These are phyloP conservation scores for Apeira syringaria DNA, from an alignment of 2,888 invertebrate genomes.

Conservation along the genomic window DNA sequence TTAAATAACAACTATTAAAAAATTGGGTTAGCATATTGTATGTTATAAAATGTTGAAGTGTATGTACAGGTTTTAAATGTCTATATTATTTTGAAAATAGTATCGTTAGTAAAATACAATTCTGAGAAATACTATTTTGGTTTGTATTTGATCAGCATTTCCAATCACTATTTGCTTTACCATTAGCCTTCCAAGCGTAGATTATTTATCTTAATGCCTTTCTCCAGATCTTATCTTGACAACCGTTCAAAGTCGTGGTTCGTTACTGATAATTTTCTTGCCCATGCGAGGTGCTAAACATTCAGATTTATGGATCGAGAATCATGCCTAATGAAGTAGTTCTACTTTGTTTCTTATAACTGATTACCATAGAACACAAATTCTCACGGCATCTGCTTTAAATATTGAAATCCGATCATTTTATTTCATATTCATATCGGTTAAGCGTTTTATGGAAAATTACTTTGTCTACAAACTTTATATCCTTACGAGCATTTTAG, in stretches of 20 bases:
- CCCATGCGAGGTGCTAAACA: conserved; percentile 50
- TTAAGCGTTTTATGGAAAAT: conserved; percentile 21
- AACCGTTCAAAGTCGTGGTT: conserved; percentile 24
- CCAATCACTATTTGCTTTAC: conserved; percentile 28
- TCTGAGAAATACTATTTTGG: conserved; percentile 16
- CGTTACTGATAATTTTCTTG: conserved; percentile 23
- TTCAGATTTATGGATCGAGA: conserved; percentile 76
- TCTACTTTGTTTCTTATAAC: conserved; percentile 56
- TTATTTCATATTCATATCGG: conserved; percentile 30
- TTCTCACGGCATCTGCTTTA: conserved; percentile 45
- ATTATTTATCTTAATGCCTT: conserved; percentile 56
- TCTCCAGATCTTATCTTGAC: conserved; percentile 49
- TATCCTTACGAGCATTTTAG: conserved; percentile 15
- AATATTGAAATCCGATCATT: conserved; percentile 46
- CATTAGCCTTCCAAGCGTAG: conserved; percentile 29
- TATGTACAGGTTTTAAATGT: too few species aligned
- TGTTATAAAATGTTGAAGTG: too few species aligned
- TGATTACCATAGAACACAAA: conserved; percentile 55
- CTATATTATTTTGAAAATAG: too few species aligned
- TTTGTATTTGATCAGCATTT: conserved; percentile 11
- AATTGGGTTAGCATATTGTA: too few species aligned
- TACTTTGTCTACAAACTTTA: conserved; percentile 20
- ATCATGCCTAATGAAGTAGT: conserved; percentile 74
- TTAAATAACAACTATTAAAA: too few species aligned
- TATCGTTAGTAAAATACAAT: not conserved